Base-by-base conservation (phyloP, 2,113 vertebrate species). In the Pollachius pollachius region DNA sequence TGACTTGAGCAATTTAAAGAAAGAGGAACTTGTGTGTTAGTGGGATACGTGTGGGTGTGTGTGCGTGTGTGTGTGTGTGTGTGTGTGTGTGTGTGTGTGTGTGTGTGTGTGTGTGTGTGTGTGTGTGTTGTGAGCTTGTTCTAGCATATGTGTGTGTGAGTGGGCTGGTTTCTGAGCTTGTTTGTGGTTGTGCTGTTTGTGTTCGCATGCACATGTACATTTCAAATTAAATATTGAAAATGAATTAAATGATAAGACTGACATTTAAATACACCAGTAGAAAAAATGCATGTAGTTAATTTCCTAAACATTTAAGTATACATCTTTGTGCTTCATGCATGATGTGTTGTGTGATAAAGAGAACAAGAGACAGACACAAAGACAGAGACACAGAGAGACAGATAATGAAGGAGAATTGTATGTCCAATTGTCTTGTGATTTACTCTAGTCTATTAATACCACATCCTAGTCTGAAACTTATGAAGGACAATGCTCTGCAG, bases 1-100 rank as follows among this genome's bases (percentile, higher is more conserved):
- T 89, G 84, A 85, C 87, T 93, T 92, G 85, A 88, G 91, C 92
- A 92, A 94, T 81, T 75, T 78, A 83, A 83, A 91, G 86, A 92
- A 94, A 93, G 90, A 91, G 91, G 92, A 93, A 94, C 90, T 84
- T 73, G 19, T 60, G 75, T 63, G 81, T 82, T 73, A 68, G 79
- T 87, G 69, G 88, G 82, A 85, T 76, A 17, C 78, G 71, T 83
- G 85, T 76, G 74, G 80, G 8, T 80, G 70, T 64, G 54, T 65
- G 30, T 64, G 65, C 37, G 4, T 75, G 65, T 68, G 72, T 70
- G 30, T 70, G 17, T 9, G 15, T 68, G 21, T 52, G 64, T 76
- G 62, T 69, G 5, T 69, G 48, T 76, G 56, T 70, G 37, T 75
- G 23, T 68, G 52, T 56, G 30, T 5, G 30, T 67, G 27, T 8